Conservation (phyloP, 2,797 vertebrate genomes). For the Ataeniobius toweri region DNA sequence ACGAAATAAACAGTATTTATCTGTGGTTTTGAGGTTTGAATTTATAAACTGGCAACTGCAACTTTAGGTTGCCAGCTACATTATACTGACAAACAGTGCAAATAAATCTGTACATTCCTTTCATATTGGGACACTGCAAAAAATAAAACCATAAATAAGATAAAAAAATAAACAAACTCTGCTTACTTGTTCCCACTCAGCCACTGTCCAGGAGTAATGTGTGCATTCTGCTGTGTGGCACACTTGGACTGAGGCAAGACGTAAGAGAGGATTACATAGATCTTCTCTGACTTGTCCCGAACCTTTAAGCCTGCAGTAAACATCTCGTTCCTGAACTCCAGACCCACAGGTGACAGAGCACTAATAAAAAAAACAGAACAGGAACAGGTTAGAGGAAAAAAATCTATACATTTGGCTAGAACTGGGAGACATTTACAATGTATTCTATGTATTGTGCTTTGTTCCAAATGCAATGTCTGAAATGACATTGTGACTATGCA, state of each 20-base stretch:
- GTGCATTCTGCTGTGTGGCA: conserved; percentile 82
- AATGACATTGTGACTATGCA: too few relatives aligned
- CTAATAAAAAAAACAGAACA: conserved; percentile 69
- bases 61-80: conserved; percentile 45
- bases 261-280: conserved; percentile 68
- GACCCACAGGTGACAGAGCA: conserved; percentile 90
- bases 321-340: conserved; percentile 85
- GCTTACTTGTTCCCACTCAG: conserved; percentile 86
- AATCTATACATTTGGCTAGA: background rate
- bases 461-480: too few relatives aligned
- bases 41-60: conserved; percentile 33
- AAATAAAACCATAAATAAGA: conserved; percentile 1
- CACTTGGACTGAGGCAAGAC: conserved; percentile 63
- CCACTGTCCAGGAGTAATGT: conserved; percentile 80
- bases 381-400: background rate
- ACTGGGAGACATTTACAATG: too few relatives aligned
- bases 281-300: conserved; percentile 77
- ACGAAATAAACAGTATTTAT: conserved; percentile 52
- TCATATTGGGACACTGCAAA: conserved; percentile 21
- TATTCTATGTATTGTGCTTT: too few relatives aligned
- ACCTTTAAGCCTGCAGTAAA: conserved; percentile 86
- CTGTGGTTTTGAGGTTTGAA: conserved; percentile 29
- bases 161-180: conserved; percentile 2
- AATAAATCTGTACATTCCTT: conserved; percentile 44
- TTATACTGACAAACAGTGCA: conserved; percentile 27